Evolutionary conservation across 1,140 invertebrate genomes (phyloP), one percentile per base, ranked within the genome.

Genomic region (Orchesella cincta): DNA sequence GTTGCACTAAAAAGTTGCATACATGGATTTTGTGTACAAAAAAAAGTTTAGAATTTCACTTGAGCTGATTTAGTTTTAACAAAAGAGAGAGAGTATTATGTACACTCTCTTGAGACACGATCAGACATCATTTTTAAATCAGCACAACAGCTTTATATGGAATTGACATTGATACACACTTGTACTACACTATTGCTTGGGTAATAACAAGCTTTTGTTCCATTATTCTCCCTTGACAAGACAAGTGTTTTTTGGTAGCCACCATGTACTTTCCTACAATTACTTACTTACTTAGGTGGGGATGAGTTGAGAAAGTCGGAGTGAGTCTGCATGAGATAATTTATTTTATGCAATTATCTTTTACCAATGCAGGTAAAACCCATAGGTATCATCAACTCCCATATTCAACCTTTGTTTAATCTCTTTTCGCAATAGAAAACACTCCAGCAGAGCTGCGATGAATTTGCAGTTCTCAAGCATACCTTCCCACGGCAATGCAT

Each of bases 341-440:
- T 57, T 57, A 57, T 57, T n/a, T 57, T 18, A n/a, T 57, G 52
- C 52, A 57, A 57, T 57, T 57, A 57, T 57, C 39, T 46, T n/a
- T n/a, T n/a, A n/a, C n/a, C n/a, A n/a, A n/a, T n/a, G n/a, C n/a
- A n/a, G n/a, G n/a, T n/a, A n/a, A n/a, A n/a, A n/a, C n/a, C n/a
- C n/a, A n/a, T n/a, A n/a, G n/a, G n/a, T n/a, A n/a, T n/a, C n/a
- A n/a, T n/a, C n/a, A n/a, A n/a, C n/a, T n/a, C n/a, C n/a, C n/a
- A n/a, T n/a, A n/a, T n/a, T n/a, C n/a, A n/a, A n/a, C n/a, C n/a
- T n/a, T n/a, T n/a, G n/a, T n/a, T n/a, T n/a, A n/a, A n/a, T n/a
- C n/a, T n/a, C n/a, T n/a, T n/a, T n/a, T n/a, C n/a, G n/a, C n/a
- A n/a, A n/a, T n/a, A n/a, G n/a, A n/a, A n/a, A n/a, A n/a, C n/a